Percentiles rank a stretch among this genome's conserved stretches.
These are phyloP conservation scores for Drosophila lacertosa DNA, from an alignment of 1,140 invertebrate species.

Conservation along the genomic window DNA sequence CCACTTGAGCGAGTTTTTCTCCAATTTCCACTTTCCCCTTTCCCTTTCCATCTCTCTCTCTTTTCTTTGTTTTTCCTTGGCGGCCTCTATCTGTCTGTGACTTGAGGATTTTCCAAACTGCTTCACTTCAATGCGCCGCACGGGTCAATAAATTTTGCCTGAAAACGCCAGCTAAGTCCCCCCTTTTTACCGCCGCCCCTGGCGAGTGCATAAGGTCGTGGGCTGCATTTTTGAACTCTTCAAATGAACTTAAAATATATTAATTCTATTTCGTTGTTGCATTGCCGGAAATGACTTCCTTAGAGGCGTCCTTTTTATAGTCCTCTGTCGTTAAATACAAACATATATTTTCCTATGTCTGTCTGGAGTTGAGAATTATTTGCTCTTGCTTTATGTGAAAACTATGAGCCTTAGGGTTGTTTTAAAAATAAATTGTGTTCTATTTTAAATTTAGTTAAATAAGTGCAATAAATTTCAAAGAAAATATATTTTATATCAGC, in stretches of 20 bases:
- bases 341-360: background rate
- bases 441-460: too few species aligned
- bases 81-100: constrained; percentile 38
- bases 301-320: background rate
- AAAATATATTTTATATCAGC: too few species aligned
- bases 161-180: too few species aligned
- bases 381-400: background rate
- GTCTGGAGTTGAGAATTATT: background rate
- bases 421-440: background rate
- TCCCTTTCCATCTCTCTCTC: background rate
- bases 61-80: too few species aligned
- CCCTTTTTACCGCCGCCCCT: background rate
- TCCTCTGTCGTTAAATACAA: background rate
- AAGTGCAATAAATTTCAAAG: too few species aligned
- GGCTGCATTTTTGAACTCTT: constrained; percentile 39
- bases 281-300: constrained; percentile 30
- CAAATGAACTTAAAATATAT: constrained; percentile 23
- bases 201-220: constrained; percentile 47
- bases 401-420: background rate
- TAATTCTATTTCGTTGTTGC: constrained; percentile 20
- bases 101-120: constrained; percentile 53
- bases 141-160: constrained; percentile 53
- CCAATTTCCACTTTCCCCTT: background rate
- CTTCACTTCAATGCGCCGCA: constrained; percentile 52
- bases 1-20: constrained; percentile 48